Percentiles rank a stretch among this genome's conserved stretches.
Evolutionary conservation across 1,140 invertebrate species (phyloP).

Genomic region (Drosophila triauraria): DNA sequence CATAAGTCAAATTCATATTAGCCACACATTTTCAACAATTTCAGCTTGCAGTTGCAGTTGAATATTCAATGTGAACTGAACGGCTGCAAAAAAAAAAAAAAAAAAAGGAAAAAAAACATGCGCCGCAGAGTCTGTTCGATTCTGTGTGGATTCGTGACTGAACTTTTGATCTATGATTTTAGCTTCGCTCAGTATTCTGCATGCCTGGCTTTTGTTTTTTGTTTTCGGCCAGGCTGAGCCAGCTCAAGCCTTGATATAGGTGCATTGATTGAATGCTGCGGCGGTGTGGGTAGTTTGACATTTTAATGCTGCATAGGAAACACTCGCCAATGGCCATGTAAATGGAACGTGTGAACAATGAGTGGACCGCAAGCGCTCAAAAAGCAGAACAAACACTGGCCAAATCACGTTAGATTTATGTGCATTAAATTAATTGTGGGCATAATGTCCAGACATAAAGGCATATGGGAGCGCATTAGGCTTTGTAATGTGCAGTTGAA

Average conservation of each 20-base stretch:
- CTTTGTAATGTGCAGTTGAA: constrained; percentile 77
- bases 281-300: constrained; percentile 67
- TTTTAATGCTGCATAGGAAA: constrained; percentile 76
- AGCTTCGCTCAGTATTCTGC: constrained; percentile 36
- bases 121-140: constrained; percentile 59
- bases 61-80: constrained; percentile 35
- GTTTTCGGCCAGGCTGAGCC: constrained; percentile 42
- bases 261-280: constrained; percentile 73
- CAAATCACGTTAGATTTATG: constrained; percentile 50
- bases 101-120: constrained; percentile 48
- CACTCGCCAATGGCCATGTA: constrained; percentile 71
- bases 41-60: constrained; percentile 31
- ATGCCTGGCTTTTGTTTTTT: background rate
- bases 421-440: constrained; percentile 56
- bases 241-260: constrained; percentile 55
- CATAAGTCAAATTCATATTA: constrained; percentile 52
- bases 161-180: constrained; percentile 74
- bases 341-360: constrained; percentile 81
- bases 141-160: constrained; percentile 75
- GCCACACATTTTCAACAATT: constrained; percentile 43
- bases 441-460: constrained; percentile 52
- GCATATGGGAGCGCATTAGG: constrained; percentile 44
- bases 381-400: constrained; percentile 32
- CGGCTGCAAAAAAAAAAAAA: constrained; percentile 36
- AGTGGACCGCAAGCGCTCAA: constrained; percentile 33